Percentiles rank a stretch among this genome's conserved stretches.
These are phyloP conservation scores for Atherinomorus stipes DNA, from an alignment of 2,113 vertebrate species.

Conservation along the genomic window DNA sequence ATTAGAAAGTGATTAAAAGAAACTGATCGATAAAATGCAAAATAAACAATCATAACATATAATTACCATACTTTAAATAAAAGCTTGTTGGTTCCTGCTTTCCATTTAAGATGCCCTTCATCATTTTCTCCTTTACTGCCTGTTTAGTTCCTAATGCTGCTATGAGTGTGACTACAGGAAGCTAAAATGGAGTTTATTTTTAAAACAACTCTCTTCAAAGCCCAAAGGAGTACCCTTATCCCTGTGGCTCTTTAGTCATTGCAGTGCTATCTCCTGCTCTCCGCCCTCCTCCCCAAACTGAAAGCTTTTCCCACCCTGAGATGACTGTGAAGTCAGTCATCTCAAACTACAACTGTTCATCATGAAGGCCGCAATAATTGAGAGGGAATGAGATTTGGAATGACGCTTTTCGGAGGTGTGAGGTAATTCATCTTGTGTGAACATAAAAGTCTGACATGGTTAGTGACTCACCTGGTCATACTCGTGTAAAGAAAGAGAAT, in stretches of 20 bases:
- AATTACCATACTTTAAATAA: not conserved
- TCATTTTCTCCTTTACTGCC: slow-evolving; percentile 50
- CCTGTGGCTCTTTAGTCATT: slow-evolving; percentile 9
- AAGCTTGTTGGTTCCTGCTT: not conserved
- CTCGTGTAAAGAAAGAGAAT: slow-evolving; percentile 1
- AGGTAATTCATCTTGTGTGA: slow-evolving; percentile 17
- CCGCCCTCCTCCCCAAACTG: not conserved
- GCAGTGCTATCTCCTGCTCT: slow-evolving; percentile 16
- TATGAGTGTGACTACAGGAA: slow-evolving; percentile 34
- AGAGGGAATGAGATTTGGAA: slow-evolving; percentile 14
- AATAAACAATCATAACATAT: not conserved
- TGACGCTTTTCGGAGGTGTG: not conserved
- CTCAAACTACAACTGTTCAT: not conserved
- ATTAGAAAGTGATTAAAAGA: not conserved
- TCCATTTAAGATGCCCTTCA: slow-evolving; percentile 28
- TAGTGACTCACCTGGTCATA: not conserved
- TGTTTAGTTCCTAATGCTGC: slow-evolving; percentile 30
- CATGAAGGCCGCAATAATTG: slow-evolving; percentile 23
- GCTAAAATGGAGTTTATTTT: slow-evolving; percentile 21
- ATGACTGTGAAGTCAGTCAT: slow-evolving; percentile 23
- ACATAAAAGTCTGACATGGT: slow-evolving; percentile 17
- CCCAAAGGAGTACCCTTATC: not conserved
- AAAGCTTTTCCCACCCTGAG: slow-evolving; percentile 8
- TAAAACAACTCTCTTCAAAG: not conserved
- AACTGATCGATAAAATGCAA: not conserved